Evolutionary conservation across 2,113 vertebrate species (phyloP).

Genomic region (Cynopterus brachyotis): DNA sequence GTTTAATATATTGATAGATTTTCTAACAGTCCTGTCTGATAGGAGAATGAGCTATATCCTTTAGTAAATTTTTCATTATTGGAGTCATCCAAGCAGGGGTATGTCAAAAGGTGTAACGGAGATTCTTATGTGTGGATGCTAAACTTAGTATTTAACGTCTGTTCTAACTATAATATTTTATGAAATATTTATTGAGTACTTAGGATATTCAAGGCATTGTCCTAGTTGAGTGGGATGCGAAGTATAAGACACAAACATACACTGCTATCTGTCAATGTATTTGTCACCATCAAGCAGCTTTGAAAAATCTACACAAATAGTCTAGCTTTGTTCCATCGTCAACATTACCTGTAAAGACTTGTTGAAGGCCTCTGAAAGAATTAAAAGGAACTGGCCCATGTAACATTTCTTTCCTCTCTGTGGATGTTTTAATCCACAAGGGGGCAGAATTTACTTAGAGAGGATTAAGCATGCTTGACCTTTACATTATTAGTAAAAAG

Average conservation of each 20-base stretch:
- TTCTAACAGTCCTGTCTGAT: not conserved
- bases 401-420: not conserved
- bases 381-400: not conserved
- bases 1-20: not conserved
- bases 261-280: not conserved
- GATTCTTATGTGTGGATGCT: not conserved
- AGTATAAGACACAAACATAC: not conserved
- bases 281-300: not conserved
- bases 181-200: not conserved
- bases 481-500: not conserved
- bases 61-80: not conserved
- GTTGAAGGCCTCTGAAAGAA: not conserved
- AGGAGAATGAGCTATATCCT: not conserved
- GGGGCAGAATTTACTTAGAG: conserved; percentile 67
- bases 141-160: not conserved
- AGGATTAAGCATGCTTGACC: not conserved
- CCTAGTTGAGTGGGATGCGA: not conserved
- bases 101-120: not conserved
- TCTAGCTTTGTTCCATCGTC: not conserved
- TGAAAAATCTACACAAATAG: not conserved
- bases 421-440: conserved; percentile 40
- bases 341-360: not conserved
- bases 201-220: not conserved
- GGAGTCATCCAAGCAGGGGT: not conserved
- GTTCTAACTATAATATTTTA: not conserved